Evolutionary conservation across 2,797 vertebrate genomes (phyloP), one percentile per base, ranked within the genome.

Genomic region (Ptychadena robeensis): DNA sequence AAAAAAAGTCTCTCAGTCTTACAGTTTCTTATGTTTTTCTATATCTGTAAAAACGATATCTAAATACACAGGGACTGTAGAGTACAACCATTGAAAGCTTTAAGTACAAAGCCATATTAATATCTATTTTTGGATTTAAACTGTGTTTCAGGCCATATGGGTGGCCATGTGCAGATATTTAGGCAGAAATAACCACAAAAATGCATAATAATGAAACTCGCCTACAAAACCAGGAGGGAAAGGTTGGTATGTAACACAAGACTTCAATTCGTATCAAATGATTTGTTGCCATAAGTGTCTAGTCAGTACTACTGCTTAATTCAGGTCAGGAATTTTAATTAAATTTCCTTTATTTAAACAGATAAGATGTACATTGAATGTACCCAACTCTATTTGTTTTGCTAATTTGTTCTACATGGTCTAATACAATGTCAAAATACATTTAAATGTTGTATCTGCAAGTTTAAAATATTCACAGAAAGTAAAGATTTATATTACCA

Each of bases 331-430:
- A 53, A 73, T 81, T 72, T 73, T 80, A 72, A 73, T 81, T 73
- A 22, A 65, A 74, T 67, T 73, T 73, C 35, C 27, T 73, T 73
- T 38, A 28, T 81, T 81, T 74, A 68, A 74, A 65, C 31, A 81
- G 30, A 67, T 32, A 72, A 40, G 4, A 57, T 53, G 27, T 28
- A 38, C 37, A 31, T 38, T 69, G 9, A 48, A 65, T 73, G 37
- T 7, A 48, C 2, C 44, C 38, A 63, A 61, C 14, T 53, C 9
- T 74, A 37, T 81, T 66, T 73, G n/a, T 66, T 57, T 64, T 53
- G 14, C 27, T 40, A 57, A 66, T 66, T 40, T 72, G 27, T 40
- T 63, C 12, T 64, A 63, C 27, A 25, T 40, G 28, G 15, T 34
- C 27, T 40, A 38, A 38, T n/a, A 63, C 28, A 63, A 44, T 40